These are phyloP conservation scores for Mythimna pallens DNA, from an alignment of 2,888 invertebrate species.

Conservation along the genomic window DNA sequence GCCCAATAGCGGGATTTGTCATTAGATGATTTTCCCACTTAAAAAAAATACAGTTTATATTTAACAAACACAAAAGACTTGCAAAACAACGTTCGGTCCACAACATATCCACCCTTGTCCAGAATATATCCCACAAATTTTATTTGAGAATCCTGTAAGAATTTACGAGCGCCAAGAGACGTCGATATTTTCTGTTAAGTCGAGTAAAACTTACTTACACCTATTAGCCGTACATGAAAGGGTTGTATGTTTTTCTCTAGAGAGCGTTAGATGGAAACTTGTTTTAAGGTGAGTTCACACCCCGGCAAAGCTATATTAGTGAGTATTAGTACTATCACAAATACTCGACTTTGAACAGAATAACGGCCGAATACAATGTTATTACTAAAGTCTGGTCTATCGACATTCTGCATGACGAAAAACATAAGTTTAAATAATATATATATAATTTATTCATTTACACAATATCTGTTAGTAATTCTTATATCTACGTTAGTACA, in stretches of 20 bases:
- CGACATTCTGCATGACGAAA: too few relatives aligned
- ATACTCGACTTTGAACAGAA: too few relatives aligned
- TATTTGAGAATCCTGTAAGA: constrained; percentile 54
- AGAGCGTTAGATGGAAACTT: constrained; percentile 43
- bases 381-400: too few relatives aligned
- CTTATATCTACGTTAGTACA: too few relatives aligned
- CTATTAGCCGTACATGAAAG: constrained; percentile 56
- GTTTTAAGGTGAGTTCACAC: constrained; percentile 25
- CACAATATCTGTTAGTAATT: too few relatives aligned
- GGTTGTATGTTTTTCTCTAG: constrained; percentile 52
- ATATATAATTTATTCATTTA: too few relatives aligned
- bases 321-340: neutral
- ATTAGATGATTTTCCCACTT: too few relatives aligned
- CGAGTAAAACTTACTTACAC: constrained; percentile 55
- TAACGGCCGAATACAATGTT: too few relatives aligned
- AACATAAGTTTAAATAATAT: too few relatives aligned
- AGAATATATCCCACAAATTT: constrained; percentile 44
- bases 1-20: too few relatives aligned
- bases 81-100: neutral
- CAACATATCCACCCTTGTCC: constrained; percentile 13
- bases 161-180: constrained; percentile 60
- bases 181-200: constrained; percentile 60
- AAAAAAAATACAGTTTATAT: too few relatives aligned
- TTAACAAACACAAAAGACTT: neutral
- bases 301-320: neutral